Conservation (phyloP, 2,113 vertebrate species). For the Brachyistius frenatus region DNA sequence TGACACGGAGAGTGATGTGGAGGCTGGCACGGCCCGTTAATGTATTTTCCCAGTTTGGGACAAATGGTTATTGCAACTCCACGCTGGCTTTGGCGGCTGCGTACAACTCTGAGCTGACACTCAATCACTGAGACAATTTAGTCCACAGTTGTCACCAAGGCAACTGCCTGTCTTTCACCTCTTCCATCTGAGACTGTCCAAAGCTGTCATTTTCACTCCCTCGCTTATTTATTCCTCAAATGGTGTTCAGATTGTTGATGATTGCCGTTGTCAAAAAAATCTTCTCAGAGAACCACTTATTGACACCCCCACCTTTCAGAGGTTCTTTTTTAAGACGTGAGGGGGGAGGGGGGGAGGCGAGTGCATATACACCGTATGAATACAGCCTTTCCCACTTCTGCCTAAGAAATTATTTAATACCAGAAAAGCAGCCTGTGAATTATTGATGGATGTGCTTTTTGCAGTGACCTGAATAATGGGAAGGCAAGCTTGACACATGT, state of each 20-base stretch:
- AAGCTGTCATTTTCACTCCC: conserved; percentile 72
- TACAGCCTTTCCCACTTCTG: conserved; percentile 83
- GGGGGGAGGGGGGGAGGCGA: conserved; percentile 49
- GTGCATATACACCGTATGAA: conserved; percentile 69
- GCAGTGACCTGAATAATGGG: conserved; percentile 88
- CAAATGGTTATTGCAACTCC: conserved; percentile 64
- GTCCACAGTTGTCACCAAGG: conserved; percentile 75
- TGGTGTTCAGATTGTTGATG: conserved; percentile 73
- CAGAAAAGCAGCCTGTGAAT: conserved; percentile 83
- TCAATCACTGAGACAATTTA: conserved; percentile 78
- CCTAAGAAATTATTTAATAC: conserved; percentile 84
- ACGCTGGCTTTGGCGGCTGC: conserved; percentile 50
- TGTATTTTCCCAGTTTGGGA: conserved; percentile 71
- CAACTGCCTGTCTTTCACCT: conserved; percentile 77
- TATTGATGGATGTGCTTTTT: conserved; percentile 84
- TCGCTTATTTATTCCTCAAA: conserved; percentile 71
- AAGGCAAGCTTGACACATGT: conserved; percentile 85
- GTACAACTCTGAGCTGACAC: conserved; percentile 65
- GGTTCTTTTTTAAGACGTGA: conserved; percentile 46
- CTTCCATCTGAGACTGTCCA: conserved; percentile 76
- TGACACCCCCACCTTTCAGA: conserved; percentile 47
- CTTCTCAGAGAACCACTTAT: conserved; percentile 45
- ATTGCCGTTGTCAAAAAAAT: conserved; percentile 51
- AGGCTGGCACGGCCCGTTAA: conserved; percentile 42
- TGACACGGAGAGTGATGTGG: conserved; percentile 52